Evolutionary conservation across 2,113 vertebrate species (phyloP).

Genomic region (Pan troglodytes): NHGRI_mPanTro3-v2.1_pri NC_072407.2:20960001-20960500

Average conservation of each 20-base stretch:
- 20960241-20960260: slow-evolving; percentile 9
- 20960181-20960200: background rate
- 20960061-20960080: background rate
- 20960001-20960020: background rate
- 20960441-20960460: background rate
- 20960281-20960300: slow-evolving; percentile 87
- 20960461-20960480: background rate
- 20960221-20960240: slow-evolving; percentile 20
- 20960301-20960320: slow-evolving; percentile 96
- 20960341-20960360: slow-evolving; percentile 95
- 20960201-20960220: background rate
- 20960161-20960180: slow-evolving; percentile 4
- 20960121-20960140: background rate
- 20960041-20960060: background rate
- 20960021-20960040: background rate
- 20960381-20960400: slow-evolving; percentile 88
- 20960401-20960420: slow-evolving; percentile 60
- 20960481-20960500: background rate
- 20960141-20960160: slow-evolving; percentile 28
- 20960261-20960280: background rate
- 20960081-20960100: background rate
- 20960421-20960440: background rate
- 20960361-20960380: slow-evolving; percentile 94
- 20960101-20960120: background rate
- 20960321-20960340: slow-evolving; percentile 96